Evolutionary conservation across 2,113 vertebrate genomes (phyloP).

Genomic region (Chionis minor): DNA sequence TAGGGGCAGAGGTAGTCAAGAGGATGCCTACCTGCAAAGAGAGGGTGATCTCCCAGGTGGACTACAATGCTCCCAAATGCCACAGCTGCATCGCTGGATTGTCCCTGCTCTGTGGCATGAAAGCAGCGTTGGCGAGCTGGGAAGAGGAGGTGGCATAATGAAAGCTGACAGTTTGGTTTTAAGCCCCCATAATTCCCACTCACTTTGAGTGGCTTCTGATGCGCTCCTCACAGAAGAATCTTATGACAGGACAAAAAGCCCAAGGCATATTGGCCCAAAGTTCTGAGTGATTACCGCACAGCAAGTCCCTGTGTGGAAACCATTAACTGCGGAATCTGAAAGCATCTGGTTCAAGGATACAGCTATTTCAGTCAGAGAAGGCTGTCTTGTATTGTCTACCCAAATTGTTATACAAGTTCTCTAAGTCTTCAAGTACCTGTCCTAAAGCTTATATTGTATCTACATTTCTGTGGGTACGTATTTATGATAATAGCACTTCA

Average conservation of each 20-base stretch:
- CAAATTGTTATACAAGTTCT: neutral
- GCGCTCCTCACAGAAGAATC: neutral
- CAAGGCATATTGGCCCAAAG: neutral
- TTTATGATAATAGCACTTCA: neutral
- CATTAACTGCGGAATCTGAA: neutral
- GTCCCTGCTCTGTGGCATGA: neutral
- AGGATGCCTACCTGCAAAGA: neutral
- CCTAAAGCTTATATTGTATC: neutral
- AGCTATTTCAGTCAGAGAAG: neutral
- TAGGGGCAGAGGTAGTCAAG: neutral
- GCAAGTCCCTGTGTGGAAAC: neutral
- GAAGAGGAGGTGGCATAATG: neutral
- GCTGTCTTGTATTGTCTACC: neutral
- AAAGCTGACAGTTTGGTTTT: neutral
- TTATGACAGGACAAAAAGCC: neutral
- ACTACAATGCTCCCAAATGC: neutral
- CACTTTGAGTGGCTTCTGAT: neutral
- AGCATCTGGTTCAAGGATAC: neutral
- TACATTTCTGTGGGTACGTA: neutral
- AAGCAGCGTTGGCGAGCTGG: neutral
- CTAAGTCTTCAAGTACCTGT: neutral
- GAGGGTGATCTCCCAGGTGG: neutral
- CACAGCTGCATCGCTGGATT: neutral
- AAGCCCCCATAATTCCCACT: neutral
- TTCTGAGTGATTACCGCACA: neutral